Conservation (phyloP, 2,797 vertebrate genomes). For the Sitta carolinensis region DNA sequence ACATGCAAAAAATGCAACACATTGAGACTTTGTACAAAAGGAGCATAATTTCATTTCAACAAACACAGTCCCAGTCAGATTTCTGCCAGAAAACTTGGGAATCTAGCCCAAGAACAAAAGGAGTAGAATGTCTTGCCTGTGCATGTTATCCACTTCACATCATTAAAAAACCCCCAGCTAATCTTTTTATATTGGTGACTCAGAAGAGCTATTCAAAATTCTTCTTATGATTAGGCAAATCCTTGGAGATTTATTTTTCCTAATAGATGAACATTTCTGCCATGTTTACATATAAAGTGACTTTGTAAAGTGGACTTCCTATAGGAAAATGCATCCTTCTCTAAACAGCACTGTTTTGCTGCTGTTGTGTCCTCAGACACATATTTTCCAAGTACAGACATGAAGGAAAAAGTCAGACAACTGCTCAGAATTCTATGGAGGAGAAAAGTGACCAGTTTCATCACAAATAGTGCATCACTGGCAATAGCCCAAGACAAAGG, state of each 20-base stretch:
- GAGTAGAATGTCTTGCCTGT: not conserved
- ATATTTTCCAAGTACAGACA: not conserved
- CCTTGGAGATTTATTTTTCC: not conserved
- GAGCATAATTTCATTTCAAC: not conserved
- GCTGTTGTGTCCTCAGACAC: not conserved
- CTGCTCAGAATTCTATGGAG: not conserved
- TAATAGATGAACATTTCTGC: not conserved
- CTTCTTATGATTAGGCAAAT: not conserved
- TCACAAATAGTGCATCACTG: not conserved
- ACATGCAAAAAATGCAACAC: not conserved
- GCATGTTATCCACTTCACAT: not conserved
- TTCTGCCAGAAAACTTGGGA: not conserved
- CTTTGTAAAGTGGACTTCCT: not conserved
- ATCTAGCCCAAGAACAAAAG: not conserved
- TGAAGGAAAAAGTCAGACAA: not conserved
- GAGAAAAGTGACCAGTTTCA: not conserved
- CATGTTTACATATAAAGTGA: not conserved
- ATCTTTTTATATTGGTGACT: not conserved
- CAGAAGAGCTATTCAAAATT: not conserved
- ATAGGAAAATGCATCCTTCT: not conserved
- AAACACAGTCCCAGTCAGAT: not conserved
- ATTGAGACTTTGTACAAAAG: not conserved
- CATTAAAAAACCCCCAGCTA: accelerated
- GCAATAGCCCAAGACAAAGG: not conserved
- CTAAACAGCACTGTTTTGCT: not conserved